Evolutionary conservation across 2,797 vertebrate species (phyloP), one percentile per base, ranked within the genome.

Genomic region (Mustela erminea): DNA sequence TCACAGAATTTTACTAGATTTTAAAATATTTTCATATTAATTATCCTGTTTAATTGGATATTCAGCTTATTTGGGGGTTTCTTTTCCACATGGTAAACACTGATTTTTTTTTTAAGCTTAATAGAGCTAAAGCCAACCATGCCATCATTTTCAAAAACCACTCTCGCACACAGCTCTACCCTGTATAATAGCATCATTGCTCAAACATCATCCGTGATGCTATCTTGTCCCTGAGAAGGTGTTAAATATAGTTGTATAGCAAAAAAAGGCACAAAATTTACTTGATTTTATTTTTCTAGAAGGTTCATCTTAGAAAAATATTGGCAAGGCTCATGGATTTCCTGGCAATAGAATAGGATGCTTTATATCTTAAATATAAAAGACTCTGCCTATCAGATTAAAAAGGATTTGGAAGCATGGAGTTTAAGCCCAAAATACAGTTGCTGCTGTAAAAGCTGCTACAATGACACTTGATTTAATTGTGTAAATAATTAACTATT

Each of bases 61-160:
- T 18, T 93, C 23, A 83, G 11, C 35, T n/a, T 97, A 25, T 49
- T 87, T 70, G 25, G 12, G 8, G 41, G 13, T 17, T 38, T 80
- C 38, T 90, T 95, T 97, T 96, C 64, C 32, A 56, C 82, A 96
- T 94, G 21, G 84, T 91, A 97, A 97, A 95, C 77, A 93, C 25
- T 89, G 46, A 88, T 95, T 98, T 97, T 97, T 38, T 38, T 96
- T 56, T 91, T 58, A 60, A 75, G 96, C 97, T 97, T 88, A 98
- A 87, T 18, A 75, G 32, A 93, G 5, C 23, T 96, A 91, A 97
- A 97, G 88, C 27, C 82, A 95, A 97, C 0, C 81, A 15, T 88
- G 49, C 5, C 41, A 82, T 87, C 17, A 91, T 88, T 87, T 52
- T 41, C n/a, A 96, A 96, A 98, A 96, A 49, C 87, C 15, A 96